Evolutionary conservation across 92 coral and sea anemone genomes (phyloP), one percentile per base, ranked within the genome.

Genomic region (Epizoanthus scotinus): DNA sequence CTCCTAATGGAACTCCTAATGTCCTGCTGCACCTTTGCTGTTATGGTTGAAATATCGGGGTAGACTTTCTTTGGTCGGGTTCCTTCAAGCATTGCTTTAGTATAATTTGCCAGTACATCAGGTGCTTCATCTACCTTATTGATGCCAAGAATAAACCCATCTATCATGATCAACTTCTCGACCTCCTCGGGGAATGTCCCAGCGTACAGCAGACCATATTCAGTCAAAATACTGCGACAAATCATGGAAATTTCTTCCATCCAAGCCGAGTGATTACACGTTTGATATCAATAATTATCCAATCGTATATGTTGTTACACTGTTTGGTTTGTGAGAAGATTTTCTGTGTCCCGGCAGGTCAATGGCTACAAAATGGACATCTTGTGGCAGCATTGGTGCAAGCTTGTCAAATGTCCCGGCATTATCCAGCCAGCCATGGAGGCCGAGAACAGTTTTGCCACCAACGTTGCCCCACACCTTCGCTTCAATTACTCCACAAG

Each of bases 381-480:
- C 84, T 61, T 86, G 67, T 50, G 86, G 93, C 1, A 92, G 70
- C 77, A 92, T 73, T 15, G 73, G 88, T 25, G 84, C 97, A n/a
- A 89, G 80, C 58, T 83, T 89, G 38, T 89, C 91, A 71, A 89
- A 92, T 25, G 97, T 87, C 67, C 87, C 87, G 15, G 91, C 93
- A 19, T 92, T 92, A 63, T 92, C 97, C 47, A 89, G 68, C 91
- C 89, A 89, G 7, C 97, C 97, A 70, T 92, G 97, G 14, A 92
- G 86, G 36, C 97, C 93, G 12, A 92, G 75, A 31, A 92, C 67
- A 44, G 91, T 91, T 59, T 72, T 81, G 0, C 91, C 93, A 24
- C 73, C 56, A 26, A 73, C 61, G 0, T 62, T 70, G 36, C 97
- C 97, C 91, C 97, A 92, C 9, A 78, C 85, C 66, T 89, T 89